Base-by-base conservation (phyloP, 2,888 invertebrate genomes). In the Agonopterix heracliana region DNA sequence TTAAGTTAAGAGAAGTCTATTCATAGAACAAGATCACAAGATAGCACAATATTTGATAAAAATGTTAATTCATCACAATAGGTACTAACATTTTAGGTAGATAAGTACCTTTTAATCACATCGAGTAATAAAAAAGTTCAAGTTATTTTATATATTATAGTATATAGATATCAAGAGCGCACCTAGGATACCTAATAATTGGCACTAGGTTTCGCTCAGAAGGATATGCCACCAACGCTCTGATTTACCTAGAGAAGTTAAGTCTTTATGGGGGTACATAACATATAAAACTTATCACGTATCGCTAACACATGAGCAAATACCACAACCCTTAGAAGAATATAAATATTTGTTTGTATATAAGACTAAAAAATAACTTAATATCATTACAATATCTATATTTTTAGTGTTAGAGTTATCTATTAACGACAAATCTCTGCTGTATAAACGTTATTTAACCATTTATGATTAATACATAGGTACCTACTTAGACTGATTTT, bases 21-120 rank as follows among this genome's bases (percentile, higher is more conserved):
- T 64, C 51, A 64, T 61, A 77, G 68, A 71, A 67, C 57, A 49
- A 74, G 76, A 78, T 78, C 75, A 79, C 76, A 79, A 71, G 73
- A 74, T 73, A 74, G 72, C 66, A 71, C 68, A 63, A 68, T 63
- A 66, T 66, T 65, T 54, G 47, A 63, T 65, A 66, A 38, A 10
- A 38, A n/a, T 38, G 4, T n/a, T 38, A 59, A 46, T 46, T 59
- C 56, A 60, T 57, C 9, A 38, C 38, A 38, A 38, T 38, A 38
- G 10, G 10, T 38, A 38, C n/a, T 61, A 59, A 54, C 61, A 63
- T 60, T 50, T 54, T 38, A 38, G 9, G 38, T 36, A 36, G 36
- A 36, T 36, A 36, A 36, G 61, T 61, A 60, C 54, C 50, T 54
- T 61, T 64, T 51, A 67, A 71, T 73, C 66, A 74, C 70, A 71